Conservation (phyloP, 2,797 vertebrate genomes). For the Cottoperca gobio region DNA sequence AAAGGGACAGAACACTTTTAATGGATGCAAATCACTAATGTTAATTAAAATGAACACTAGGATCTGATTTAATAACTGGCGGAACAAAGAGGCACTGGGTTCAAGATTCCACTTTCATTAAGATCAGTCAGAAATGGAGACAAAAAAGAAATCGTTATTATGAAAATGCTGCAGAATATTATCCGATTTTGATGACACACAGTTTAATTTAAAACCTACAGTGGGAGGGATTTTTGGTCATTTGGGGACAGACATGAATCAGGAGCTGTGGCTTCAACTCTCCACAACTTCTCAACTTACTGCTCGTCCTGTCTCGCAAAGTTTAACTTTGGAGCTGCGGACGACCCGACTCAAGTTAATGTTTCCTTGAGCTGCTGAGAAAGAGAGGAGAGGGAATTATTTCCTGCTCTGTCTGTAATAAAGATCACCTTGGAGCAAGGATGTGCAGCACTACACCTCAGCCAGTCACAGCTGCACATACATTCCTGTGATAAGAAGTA, state of each 20-base stretch:
- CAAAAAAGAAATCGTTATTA: neutral
- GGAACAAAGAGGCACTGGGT: neutral
- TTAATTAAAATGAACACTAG: neutral
- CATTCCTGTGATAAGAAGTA: conserved; percentile 48
- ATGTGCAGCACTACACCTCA: conserved; percentile 6
- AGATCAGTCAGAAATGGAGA: neutral
- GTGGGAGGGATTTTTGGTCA: neutral
- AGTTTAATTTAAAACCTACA: too few species aligned
- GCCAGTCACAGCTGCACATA: neutral
- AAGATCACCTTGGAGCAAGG: conserved; percentile 18
- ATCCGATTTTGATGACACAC: neutral
- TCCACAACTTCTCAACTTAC: neutral
- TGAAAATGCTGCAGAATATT: neutral
- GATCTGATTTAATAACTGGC: neutral
- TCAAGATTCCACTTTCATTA: neutral
- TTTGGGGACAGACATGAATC: neutral
- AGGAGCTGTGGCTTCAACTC: neutral
- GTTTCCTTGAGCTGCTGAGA: neutral
- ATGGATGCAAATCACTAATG: neutral
- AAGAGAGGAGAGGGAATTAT: neutral
- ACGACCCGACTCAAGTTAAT: neutral
- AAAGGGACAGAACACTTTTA: neutral
- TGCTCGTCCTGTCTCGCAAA: neutral
- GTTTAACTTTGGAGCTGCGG: neutral
- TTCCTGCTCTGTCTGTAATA: neutral